These are phyloP conservation scores for Alouatta palliata DNA, from an alignment of 2,113 vertebrate species.

Conservation along the genomic window DNA sequence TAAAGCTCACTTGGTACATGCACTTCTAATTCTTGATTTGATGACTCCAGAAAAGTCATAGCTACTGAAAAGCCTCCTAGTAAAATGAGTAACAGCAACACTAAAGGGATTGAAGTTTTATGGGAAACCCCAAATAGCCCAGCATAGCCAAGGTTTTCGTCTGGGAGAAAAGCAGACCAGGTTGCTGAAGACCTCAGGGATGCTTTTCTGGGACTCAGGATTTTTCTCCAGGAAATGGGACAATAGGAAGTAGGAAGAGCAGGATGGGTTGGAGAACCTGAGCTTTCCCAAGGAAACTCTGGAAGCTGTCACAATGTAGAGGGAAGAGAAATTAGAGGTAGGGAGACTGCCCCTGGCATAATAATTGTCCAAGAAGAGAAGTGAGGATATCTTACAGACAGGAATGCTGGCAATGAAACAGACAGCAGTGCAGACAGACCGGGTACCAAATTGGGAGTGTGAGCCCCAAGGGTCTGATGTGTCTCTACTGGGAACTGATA, in stretches of 20 bases:
- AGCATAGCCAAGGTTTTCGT: not conserved
- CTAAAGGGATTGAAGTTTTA: not conserved
- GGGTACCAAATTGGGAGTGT: not conserved
- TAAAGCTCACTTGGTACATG: not conserved
- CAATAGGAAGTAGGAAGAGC: not conserved
- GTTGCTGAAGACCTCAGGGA: not conserved
- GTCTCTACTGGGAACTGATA: not conserved
- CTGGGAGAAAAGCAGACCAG: not conserved
- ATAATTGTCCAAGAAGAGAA: not conserved
- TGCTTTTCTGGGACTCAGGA: not conserved
- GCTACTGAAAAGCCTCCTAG: not conserved
- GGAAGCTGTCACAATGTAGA: not conserved
- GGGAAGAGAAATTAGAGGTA: not conserved
- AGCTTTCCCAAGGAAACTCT: not conserved
- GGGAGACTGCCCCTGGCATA: not conserved
- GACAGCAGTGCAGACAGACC: not conserved
- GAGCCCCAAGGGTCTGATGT: not conserved
- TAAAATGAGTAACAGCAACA: not conserved
- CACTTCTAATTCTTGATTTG: not conserved
- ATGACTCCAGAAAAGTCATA: not conserved
- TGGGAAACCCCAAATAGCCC: not conserved
- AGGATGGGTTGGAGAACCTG: not conserved
- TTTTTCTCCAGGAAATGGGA: not conserved
- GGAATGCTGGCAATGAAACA: not conserved
- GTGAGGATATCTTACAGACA: not conserved